phyloP scores from a whole-genome alignment of 2,797 vertebrate genomes.

The Cyclopterus lumpus region DNA sequence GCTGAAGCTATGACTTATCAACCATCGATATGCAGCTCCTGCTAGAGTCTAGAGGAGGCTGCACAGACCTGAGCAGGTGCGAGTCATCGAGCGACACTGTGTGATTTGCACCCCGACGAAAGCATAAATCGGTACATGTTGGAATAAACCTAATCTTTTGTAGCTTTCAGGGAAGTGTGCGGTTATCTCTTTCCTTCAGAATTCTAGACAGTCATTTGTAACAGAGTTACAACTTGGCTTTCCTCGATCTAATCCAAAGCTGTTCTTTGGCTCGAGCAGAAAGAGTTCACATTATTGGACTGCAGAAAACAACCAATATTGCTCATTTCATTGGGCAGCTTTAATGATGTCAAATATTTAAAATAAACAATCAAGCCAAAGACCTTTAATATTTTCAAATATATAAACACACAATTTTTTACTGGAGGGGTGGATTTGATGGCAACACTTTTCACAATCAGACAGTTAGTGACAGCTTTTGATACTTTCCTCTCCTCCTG shows the following conservation, averaged over 20 bases:
- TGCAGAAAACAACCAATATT: constrained; percentile 1
- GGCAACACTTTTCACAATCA: neutral
- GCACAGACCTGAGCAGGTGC: constrained; percentile 15
- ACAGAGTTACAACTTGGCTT: constrained; percentile 4
- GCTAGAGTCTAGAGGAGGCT: constrained; percentile 3
- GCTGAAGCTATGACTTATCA: neutral
- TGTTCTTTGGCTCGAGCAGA: constrained; percentile 9
- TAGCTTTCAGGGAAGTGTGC: neutral
- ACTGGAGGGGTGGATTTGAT: constrained; percentile 11
- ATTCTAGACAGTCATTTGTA: neutral
- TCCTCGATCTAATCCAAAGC: neutral
- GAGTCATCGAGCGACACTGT: neutral
- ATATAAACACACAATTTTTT: neutral
- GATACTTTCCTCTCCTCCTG: constrained; percentile 13
- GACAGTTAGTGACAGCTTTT: constrained; percentile 24
- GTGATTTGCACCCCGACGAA: neutral
- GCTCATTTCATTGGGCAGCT: constrained; percentile 30
- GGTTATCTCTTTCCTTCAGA: neutral
- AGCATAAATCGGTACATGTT: neutral
- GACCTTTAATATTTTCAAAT: constrained; percentile 1
- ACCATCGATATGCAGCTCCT: constrained; percentile 5
- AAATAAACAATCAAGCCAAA: constrained; percentile 9
- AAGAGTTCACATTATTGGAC: neutral
- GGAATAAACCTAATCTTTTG: constrained; percentile 15
- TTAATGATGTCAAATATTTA: constrained; percentile 4